Evolutionary conservation across 1,140 invertebrate genomes (phyloP).

Genomic region (Drosophila neocordata): DNA sequence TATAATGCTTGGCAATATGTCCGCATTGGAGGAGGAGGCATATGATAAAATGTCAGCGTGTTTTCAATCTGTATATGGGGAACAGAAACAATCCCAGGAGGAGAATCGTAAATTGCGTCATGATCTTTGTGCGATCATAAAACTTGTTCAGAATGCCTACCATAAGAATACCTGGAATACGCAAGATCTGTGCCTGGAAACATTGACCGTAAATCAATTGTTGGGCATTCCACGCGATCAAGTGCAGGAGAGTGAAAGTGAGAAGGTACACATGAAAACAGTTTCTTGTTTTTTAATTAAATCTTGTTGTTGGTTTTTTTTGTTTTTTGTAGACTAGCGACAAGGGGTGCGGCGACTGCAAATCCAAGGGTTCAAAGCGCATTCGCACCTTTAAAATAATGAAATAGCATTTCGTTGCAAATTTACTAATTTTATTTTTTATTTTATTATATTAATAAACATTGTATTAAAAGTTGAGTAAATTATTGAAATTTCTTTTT

Average conservation of each 20-base stretch:
- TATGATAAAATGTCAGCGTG: constrained; percentile 46
- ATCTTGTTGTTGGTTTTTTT: not conserved
- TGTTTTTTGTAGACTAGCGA: constrained; percentile 6
- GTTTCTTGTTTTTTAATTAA: not conserved
- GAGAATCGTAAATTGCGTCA: constrained; percentile 61
- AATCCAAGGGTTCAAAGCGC: not conserved
- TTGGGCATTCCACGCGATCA: constrained; percentile 35
- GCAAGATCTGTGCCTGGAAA: constrained; percentile 50
- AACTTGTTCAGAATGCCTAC: constrained; percentile 59
- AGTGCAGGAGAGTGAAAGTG: constrained; percentile 47
- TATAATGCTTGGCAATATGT: constrained; percentile 54
- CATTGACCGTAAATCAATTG: constrained; percentile 53
- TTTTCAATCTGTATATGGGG: constrained; percentile 38
- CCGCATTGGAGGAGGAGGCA: constrained; percentile 58
- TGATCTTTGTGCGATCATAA: constrained; percentile 59
- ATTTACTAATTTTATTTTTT: not conserved
- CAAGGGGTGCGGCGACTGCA: constrained; percentile 4
- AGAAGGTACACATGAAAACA: constrained; percentile 53
- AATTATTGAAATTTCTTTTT: constrained; percentile 5
- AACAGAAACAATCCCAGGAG: constrained; percentile 47
- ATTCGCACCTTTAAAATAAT: not conserved
- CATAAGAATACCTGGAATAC: constrained; percentile 53
- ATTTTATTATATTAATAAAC: constrained; percentile 47
- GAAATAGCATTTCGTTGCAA: not conserved
- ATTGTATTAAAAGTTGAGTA: not conserved